phyloP scores from a whole-genome alignment of 2,797 vertebrate species.

The Parauchenoglanis punctatus region DNA sequence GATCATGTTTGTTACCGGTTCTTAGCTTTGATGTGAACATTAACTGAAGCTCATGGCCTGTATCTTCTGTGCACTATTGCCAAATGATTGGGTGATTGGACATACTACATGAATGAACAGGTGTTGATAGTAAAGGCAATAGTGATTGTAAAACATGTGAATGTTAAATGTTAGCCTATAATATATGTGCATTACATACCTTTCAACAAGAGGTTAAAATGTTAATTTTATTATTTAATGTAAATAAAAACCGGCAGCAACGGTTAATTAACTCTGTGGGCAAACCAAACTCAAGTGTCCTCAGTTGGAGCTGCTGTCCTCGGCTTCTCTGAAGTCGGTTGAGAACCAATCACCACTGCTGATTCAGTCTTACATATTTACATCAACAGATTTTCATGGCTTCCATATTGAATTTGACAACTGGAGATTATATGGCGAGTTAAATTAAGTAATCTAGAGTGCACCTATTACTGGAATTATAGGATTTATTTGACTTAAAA shows the following conservation, averaged over 20 bases:
- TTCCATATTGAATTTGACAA: background rate
- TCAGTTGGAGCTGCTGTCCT: background rate
- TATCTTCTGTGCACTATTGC: background rate
- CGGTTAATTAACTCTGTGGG: background rate
- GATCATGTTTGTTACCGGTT: background rate
- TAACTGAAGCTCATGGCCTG: background rate
- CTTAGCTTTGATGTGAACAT: background rate
- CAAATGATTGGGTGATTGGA: background rate
- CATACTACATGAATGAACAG: background rate
- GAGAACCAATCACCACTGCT: background rate
- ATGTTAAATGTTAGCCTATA: background rate
- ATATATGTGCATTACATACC: background rate
- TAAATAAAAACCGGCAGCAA: background rate
- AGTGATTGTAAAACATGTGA: background rate
- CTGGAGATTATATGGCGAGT: background rate
- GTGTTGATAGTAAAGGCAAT: background rate
- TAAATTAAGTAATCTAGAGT: background rate
- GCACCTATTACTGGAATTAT: background rate
- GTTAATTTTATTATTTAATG: too few relatives aligned
- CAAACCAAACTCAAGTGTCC: background rate
- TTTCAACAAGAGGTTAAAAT: background rate
- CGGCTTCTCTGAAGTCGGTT: background rate
- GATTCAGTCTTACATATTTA: background rate
- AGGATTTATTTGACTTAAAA: conserved; percentile 22
- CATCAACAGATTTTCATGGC: background rate